Base-by-base conservation (phyloP, 2,113 vertebrate genomes). In the Dicrurus megarhynchus region DNA sequence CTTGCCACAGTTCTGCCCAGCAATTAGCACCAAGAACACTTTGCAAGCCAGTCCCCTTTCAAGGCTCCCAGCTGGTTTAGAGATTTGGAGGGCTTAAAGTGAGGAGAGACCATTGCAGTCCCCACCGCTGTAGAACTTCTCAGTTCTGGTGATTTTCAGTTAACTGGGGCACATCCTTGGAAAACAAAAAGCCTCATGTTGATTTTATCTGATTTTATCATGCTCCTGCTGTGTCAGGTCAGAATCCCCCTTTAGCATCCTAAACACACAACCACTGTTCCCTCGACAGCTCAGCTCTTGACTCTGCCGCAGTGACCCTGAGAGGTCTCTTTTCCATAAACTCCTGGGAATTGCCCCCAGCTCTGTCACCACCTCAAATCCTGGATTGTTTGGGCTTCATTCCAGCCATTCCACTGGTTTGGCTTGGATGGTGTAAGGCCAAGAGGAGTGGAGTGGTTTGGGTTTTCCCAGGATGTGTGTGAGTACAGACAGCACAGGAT, bases 391-490 rank as follows among this genome's bases (percentile, higher is more conserved):
- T 86, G 79, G 86, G 27, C 30, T 90, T 47, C 24, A 0, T 68
- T 68, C 46, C 37, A 75, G 42, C 74, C 64, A 0, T 32, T 5
- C n/a, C 50, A 2, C n/a, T 70, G 74, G 21, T 84, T 37, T 78
- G 69, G 42, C 20, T 49, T 37, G 33, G 20, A 3, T 1, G 16
- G 16, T 12, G 42, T 9, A 13, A 39, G 65, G 42, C 46, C 4
- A 2, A 3, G 28, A 32, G 90, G 7, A 0, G 0, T 11, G 47
- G 35, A 27, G 33, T 6, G 60, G 2, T 64, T 46, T 28, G 64
- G 50, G 33, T 60, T 57, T 52, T 55, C 35, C 63, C 16, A 2
- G 9, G 4, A 3, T 2, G 10, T 4, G 30, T 37, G 32, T 35
- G 32, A 53, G 35, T 2, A 4, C 0, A 1, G 59, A 28, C 28